Conservation (phyloP, 2,113 vertebrate genomes). For the Myotis lucifugus region DNA sequence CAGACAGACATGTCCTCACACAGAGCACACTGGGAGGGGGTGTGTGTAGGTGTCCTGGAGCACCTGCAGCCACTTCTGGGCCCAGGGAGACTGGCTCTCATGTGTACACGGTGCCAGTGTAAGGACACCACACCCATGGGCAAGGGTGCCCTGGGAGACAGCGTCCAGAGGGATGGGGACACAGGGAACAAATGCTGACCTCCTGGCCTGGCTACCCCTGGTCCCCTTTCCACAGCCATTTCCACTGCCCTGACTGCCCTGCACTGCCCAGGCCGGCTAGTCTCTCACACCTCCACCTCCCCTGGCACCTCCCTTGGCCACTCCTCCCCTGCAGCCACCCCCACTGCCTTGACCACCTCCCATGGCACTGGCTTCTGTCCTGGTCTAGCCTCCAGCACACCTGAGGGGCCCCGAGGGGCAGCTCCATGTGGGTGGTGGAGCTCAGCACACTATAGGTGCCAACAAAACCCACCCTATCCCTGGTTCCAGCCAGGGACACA, state of each 20-base stretch:
- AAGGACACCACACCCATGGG: neutral
- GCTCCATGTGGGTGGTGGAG: rapidly evolving
- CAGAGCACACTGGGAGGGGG: neutral
- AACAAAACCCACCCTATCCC: neutral
- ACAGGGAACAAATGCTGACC: neutral
- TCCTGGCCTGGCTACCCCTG: neutral
- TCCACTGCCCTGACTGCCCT: neutral
- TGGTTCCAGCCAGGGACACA: neutral
- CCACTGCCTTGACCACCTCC: neutral
- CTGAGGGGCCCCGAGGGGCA: neutral
- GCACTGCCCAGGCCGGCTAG: neutral
- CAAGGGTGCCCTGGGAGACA: too few species aligned
- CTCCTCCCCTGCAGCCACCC: neutral
- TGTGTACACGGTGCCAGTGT: neutral
- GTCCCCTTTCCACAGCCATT: neutral
- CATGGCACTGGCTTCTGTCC: neutral
- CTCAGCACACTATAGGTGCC: neutral
- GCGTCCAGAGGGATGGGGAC: neutral
- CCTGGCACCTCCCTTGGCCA: neutral
- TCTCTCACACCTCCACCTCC: neutral
- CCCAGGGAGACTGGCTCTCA: neutral
- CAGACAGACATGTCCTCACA: neutral
- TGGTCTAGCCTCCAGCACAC: neutral
- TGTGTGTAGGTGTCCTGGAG: neutral
- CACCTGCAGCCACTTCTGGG: neutral